phyloP scores from a whole-genome alignment of 1,140 invertebrate genomes.

The Diorhabda elongata region DNA sequence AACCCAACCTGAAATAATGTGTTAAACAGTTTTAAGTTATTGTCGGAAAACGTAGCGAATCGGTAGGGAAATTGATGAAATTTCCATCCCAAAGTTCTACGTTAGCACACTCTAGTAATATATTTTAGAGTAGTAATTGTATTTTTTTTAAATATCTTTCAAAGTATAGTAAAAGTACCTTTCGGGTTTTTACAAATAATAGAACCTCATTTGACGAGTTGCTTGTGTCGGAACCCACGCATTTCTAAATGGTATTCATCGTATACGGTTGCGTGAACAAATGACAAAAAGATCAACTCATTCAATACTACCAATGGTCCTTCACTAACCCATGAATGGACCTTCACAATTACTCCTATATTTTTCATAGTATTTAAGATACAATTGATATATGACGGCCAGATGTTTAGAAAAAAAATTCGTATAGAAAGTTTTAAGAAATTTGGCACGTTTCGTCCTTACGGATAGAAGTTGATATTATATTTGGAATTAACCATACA shows the following conservation, averaged over 20 bases:
- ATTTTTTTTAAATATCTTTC: too few relatives aligned
- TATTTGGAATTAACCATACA: background rate
- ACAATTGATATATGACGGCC: slow-evolving; percentile 37
- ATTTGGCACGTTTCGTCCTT: background rate
- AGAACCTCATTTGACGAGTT: slow-evolving; percentile 8
- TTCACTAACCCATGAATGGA: slow-evolving; percentile 13
- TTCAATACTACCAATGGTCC: slow-evolving; percentile 22
- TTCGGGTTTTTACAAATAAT: too few relatives aligned
- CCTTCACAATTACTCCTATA: slow-evolving; percentile 39
- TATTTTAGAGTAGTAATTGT: too few relatives aligned
- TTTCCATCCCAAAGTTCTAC: too few relatives aligned
- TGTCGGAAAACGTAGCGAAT: too few relatives aligned
- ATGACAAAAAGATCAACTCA: slow-evolving; percentile 27
- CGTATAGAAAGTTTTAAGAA: background rate
- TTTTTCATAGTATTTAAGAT: slow-evolving; percentile 40
- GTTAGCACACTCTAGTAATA: too few relatives aligned
- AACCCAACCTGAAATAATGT: too few relatives aligned
- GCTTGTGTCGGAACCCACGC: slow-evolving; percentile 10
- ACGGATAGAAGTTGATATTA: background rate
- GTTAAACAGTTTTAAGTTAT: too few relatives aligned
- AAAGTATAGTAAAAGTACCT: too few relatives aligned
- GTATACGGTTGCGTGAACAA: slow-evolving; percentile 25
- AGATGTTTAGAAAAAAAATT: slow-evolving; percentile 16
- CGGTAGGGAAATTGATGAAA: too few relatives aligned
- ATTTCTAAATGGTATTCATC: slow-evolving; percentile 3